Base-by-base conservation (phyloP, 2,113 vertebrate species). In the Chroicocephalus ridibundus region DNA sequence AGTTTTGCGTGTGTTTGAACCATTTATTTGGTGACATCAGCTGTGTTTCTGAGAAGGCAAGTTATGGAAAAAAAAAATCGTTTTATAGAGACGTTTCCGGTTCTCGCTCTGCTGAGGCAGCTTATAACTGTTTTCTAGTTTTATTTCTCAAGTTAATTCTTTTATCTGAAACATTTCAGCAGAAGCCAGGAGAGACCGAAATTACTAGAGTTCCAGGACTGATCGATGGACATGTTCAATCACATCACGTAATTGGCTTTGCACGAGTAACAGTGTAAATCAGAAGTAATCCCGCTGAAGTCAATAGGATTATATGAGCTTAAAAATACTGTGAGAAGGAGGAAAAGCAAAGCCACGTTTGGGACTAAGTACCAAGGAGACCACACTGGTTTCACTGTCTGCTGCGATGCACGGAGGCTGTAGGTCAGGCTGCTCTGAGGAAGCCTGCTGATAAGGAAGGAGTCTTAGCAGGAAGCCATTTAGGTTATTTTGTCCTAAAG, bases 21-120 rank as follows among this genome's bases (percentile, higher is more conserved):
- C 38, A 44, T 93, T 72, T 94, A 32, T 85, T 86, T 36, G 66
- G 85, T 97, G 94, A 97, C 96, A 95, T 97, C 96, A 97, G 75
- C 38, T 94, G 80, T 86, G 64, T 96, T 98, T 98, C 96, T 97
- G 96, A 97, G 97, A 97, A 97, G 75, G 82, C 44, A 90, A 95
- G 81, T 82, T 61, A 89, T 88, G 94, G 92, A 51, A 91, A 96
- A 96, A 96, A 96, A 92, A 65, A 19, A 4, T 21, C 10, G 38
- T 82, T 96, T 96, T 95, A 84, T 22, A 88, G 61, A 79, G 88
- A 79, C 61, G 78, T 92, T 97, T 98, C 97, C 97, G 51, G 84
- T 94, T 74, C 80, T 96, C 5, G 3, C 42, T 49, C 46, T 57
- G 78, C 60, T 87, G 75, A 91, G 68, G 26, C 51, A 95, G 46